Evolutionary conservation across 2,888 invertebrate genomes (phyloP), one percentile per base, ranked within the genome.

Genomic region (Pristionchus maxplancki): DNA sequence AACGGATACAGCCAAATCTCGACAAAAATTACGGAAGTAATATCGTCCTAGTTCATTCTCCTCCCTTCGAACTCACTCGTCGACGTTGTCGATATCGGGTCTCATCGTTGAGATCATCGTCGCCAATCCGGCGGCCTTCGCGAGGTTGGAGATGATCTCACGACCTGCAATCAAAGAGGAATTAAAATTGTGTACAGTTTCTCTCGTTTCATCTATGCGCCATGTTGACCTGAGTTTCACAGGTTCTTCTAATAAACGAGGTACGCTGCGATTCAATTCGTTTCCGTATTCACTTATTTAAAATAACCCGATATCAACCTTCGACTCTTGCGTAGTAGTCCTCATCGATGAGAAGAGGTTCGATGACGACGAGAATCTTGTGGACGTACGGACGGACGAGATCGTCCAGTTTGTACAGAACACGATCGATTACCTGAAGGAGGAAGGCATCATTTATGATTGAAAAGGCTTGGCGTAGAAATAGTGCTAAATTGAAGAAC

Each of bases 31-130:
- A n/a, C n/a, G n/a, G n/a, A n/a, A n/a, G n/a, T n/a, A 0, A 50
- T 50, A 67, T 28, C 17, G 31, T 31, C 67, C 24, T 9, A 37
- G 28, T n/a, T n/a, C 37, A 40, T 37, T 1, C 34, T 6, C 4
- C 67, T 24, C 40, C 48, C 40, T 17, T 83, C 50, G 37, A 1
- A 89, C 90, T 89, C 83, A 92, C 91, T 95, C 95, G 89, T 94
- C 94, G 82, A 94, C 98, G 95, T 99, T 99, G 95, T 99, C 99
- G 93, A 99, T 99, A 96, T 99, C 99, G 0, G 99, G 99, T 95
- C 99, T 96, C 99, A 99, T 99, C 0, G 99, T 99, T 8, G 99
- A 99, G 94, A 99, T 99, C 99, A 99, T 99, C 24, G 99, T 99
- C 6, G 99, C 99, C 88, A 99, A 96, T 89, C 99, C 99, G 5